Base-by-base conservation (phyloP, 2,888 invertebrate genomes). In the Protonemura montana region DNA sequence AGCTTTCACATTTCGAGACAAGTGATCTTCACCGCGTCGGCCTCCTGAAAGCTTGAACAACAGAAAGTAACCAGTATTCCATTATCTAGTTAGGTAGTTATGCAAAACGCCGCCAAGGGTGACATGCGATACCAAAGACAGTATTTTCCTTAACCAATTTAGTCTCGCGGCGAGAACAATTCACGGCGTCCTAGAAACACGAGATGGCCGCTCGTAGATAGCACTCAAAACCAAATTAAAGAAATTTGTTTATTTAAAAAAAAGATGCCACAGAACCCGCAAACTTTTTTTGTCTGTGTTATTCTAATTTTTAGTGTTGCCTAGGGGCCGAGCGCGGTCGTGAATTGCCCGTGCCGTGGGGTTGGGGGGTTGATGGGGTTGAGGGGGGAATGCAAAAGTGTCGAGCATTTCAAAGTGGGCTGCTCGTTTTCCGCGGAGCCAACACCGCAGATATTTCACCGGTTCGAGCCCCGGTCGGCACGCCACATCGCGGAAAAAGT, bases 221-320 rank as follows among this genome's bases (percentile, higher is more conserved):
- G 59, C 84, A 27, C 84, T 29, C 84, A 26, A 59, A 84, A 84
- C 84, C 59, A 27, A 84, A 76, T 84, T 84, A 84, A 42, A 76
- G 84, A 76, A 84, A 84, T 84, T 84, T 84, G 84, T 59, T 84
- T 84, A 84, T 84, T 84, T 59, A 76, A 76, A 84, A 84, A 84
- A 84, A 59, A 84, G 30, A 13, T 26, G 81, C 6, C n/a, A 6
- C 16, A 10, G 59, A 3, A 10, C 59, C 3, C 16, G 28, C 30
- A 7, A 81, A 28, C 30, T 81, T 81, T 81, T 78, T 78, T 10
- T 78, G 2, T 78, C 78, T 59, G 78, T 78, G 28, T 78, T 78
- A 78, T 78, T 78, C n/a, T 78, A 27, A 78, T 28, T 78, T 81
- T 81, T 30, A 81, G 81, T 30, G 28, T 10, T 81, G 81, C 28